Evolutionary conservation across 2,888 invertebrate genomes (phyloP).

Genomic region (Biston betularia): DNA sequence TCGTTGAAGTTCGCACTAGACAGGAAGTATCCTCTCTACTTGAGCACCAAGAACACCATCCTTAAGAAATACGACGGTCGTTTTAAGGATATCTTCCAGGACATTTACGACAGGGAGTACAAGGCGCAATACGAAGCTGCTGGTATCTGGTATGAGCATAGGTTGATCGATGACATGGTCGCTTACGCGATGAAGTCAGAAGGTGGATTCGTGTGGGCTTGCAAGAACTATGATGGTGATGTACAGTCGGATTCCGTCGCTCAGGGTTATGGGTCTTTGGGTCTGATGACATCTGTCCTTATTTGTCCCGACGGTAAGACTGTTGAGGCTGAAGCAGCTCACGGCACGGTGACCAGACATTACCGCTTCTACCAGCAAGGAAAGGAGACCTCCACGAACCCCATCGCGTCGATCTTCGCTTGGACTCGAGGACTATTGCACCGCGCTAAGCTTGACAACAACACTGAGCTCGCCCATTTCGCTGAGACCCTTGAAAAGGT

Average conservation of each 20-base stretch:
- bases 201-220: conserved; percentile 99
- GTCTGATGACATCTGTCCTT: conserved; percentile 99
- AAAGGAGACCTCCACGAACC: conserved; percentile 99
- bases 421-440: conserved; percentile 98
- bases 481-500: conserved; percentile 95
- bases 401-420: conserved; percentile 99
- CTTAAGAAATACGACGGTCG: conserved; percentile 98
- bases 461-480: conserved; percentile 91
- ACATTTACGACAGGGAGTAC: conserved; percentile 96
- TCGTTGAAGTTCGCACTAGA: conserved; percentile 96
- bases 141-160: conserved; percentile 98
- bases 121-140: conserved; percentile 93
- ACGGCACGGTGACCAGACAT: conserved; percentile 98
- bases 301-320: conserved; percentile 99
- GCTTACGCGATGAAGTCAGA: conserved; percentile 99
- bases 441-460: conserved; percentile 97
- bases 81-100: conserved; percentile 99
- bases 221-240: conserved; percentile 99
- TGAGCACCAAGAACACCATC: conserved; percentile 99
- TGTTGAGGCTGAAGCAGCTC: conserved; percentile 99
- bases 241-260: conserved; percentile 99
- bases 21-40: conserved; percentile 94
- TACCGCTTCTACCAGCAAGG: conserved; percentile 96
- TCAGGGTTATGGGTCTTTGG: conserved; percentile 98
- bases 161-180: conserved; percentile 99